phyloP scores from a whole-genome alignment of 2,797 vertebrate species.

The Onychomys leucogaster region DNA sequence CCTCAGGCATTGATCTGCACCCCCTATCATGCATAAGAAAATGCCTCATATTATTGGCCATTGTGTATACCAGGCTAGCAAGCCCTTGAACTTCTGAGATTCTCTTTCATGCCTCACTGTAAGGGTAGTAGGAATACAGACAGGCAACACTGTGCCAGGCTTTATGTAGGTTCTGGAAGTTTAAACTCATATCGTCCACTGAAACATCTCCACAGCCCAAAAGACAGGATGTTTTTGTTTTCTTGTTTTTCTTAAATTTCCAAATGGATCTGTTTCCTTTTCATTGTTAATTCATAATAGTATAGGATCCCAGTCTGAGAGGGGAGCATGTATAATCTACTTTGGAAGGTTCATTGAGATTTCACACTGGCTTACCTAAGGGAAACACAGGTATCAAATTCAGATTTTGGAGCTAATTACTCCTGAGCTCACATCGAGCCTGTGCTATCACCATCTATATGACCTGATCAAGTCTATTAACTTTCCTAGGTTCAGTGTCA shows the following conservation, averaged over 20 bases:
- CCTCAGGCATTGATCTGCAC: background rate
- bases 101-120: background rate
- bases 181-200: background rate
- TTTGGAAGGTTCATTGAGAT: constrained; percentile 46
- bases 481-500: background rate
- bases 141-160: background rate
- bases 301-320: background rate
- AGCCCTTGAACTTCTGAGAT: background rate
- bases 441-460: background rate
- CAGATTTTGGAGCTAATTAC: constrained; percentile 48
- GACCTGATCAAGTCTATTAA: constrained; percentile 7
- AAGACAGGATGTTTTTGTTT: background rate
- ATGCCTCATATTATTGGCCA: background rate
- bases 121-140: background rate
- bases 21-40: background rate
- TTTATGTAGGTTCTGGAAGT: background rate
- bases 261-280: background rate
- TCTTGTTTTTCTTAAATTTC: background rate
- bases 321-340: background rate
- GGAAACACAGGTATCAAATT: background rate
- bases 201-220: background rate
- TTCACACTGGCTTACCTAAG: background rate
- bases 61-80: background rate
- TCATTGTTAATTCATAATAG: background rate
- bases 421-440: background rate